Conservation (phyloP, 2,888 invertebrate species). For the Drosophila rubida region DNA sequence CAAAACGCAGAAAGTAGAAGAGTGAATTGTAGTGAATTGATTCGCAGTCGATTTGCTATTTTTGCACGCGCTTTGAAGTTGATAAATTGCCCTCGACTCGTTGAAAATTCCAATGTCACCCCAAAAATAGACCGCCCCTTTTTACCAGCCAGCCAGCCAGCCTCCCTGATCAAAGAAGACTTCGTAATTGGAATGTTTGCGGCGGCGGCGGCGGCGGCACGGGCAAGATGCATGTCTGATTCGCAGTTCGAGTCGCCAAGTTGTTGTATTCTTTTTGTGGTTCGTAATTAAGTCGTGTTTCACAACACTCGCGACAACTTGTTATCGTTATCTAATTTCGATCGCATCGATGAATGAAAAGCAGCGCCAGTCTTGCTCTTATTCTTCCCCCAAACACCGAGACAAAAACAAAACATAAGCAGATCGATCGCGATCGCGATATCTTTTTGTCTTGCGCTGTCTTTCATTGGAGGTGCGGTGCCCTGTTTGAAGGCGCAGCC, state of each 20-base stretch:
- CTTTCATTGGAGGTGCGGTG: constrained; percentile 28
- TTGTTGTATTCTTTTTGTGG: constrained; percentile 16
- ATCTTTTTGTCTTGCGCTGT: constrained; percentile 37
- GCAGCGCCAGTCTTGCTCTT: constrained; percentile 12
- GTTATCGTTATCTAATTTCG: constrained; percentile 82
- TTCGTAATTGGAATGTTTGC: constrained; percentile 18
- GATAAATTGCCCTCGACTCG: constrained; percentile 42
- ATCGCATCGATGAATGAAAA: constrained; percentile 46
- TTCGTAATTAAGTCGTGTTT: constrained; percentile 84
- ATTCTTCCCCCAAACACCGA: not conserved
- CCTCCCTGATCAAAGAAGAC: constrained; percentile 7
- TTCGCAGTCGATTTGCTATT: constrained; percentile 53
- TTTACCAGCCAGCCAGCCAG: not conserved
- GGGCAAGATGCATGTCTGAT: constrained; percentile 22
- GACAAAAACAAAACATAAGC: not conserved
- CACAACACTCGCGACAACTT: constrained; percentile 82
- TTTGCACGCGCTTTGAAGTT: constrained; percentile 63
- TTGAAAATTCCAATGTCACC: constrained; percentile 47
- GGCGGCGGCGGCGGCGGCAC: constrained; percentile 16
- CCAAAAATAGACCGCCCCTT: constrained; percentile 58
- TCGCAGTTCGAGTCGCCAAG: constrained; percentile 5
- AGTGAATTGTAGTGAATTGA: constrained; percentile 13
- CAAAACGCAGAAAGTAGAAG: constrained; percentile 56
- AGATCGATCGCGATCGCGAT: constrained; percentile 43
- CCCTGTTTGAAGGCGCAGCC: constrained; percentile 41